These are phyloP conservation scores for Elgonia sp. DNA, from an alignment of 2,888 invertebrate species.

Conservation along the genomic window DNA sequence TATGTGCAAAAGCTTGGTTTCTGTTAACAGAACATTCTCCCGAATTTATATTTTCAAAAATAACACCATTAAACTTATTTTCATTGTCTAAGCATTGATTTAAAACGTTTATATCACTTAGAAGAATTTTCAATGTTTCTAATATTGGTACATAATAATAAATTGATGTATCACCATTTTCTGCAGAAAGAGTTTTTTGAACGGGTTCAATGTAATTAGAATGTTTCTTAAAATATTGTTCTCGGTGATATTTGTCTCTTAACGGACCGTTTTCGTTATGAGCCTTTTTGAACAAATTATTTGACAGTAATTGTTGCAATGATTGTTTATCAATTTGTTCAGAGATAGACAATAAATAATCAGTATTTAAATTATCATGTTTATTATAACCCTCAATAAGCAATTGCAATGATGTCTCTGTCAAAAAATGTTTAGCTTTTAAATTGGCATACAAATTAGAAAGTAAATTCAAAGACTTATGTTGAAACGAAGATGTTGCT, in stretches of 20 bases:
- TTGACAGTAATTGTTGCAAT: not conserved
- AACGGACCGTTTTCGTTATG: conserved; percentile 40
- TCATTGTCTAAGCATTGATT: conserved; percentile 24
- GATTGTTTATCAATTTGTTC: conserved; percentile 14
- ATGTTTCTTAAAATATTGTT: conserved; percentile 32
- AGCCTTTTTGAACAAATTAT: conserved; percentile 42
- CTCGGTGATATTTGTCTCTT: conserved; percentile 3
- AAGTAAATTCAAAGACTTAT: conserved; percentile 29
- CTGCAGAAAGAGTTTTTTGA: not conserved
- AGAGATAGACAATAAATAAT: conserved; percentile 36
- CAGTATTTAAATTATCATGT: conserved; percentile 40
- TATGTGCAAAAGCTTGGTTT: conserved; percentile 1
- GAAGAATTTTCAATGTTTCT: conserved; percentile 7
- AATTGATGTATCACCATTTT: too few relatives aligned
- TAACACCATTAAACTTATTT: conserved; percentile 10
- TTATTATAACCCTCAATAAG: conserved; percentile 18
- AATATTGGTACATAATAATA: conserved; percentile 42
- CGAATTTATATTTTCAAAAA: conserved; percentile 1
- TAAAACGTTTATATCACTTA: conserved; percentile 28
- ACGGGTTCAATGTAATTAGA: conserved; percentile 38
- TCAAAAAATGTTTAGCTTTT: conserved; percentile 41
- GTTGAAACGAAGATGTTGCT: conserved; percentile 9
- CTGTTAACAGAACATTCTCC: not conserved
- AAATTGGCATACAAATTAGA: conserved; percentile 27
- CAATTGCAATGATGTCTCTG: conserved; percentile 36